These are phyloP conservation scores for Drosophila orena DNA, from an alignment of 1,140 invertebrate species.

Conservation along the genomic window DNA sequence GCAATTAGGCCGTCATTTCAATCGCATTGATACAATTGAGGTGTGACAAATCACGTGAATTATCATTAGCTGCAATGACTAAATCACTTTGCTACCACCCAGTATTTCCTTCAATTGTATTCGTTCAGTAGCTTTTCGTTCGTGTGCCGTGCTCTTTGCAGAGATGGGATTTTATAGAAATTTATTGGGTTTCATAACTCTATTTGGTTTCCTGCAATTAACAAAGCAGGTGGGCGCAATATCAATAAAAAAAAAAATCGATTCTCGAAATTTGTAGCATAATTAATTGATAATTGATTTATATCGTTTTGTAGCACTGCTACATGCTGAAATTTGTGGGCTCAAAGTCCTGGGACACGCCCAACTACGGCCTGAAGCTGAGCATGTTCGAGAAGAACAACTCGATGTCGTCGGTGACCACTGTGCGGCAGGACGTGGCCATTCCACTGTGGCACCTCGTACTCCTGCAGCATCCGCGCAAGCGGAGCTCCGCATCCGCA, in stretches of 20 bases:
- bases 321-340: slow-evolving; percentile 64
- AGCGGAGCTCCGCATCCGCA: not conserved
- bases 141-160: not conserved
- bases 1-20: slow-evolving; percentile 28
- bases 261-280: too few relatives aligned
- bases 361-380: slow-evolving; percentile 56
- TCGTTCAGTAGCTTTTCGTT: slow-evolving; percentile 12
- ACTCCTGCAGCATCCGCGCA: slow-evolving; percentile 51
- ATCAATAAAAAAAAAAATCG: too few relatives aligned
- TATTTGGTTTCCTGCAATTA: slow-evolving; percentile 42
- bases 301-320: slow-evolving; percentile 51
- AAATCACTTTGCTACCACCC: slow-evolving; percentile 1
- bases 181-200: slow-evolving; percentile 22
- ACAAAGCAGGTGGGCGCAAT: slow-evolving; percentile 52
- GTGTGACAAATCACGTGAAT: slow-evolving; percentile 62
- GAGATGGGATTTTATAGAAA: slow-evolving; percentile 39
- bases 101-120: not conserved
- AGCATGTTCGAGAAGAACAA: slow-evolving; percentile 56
- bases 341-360: slow-evolving; percentile 49
- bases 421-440: slow-evolving; percentile 61
- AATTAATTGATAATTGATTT: too few relatives aligned
- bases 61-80: slow-evolving; percentile 41
- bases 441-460: slow-evolving; percentile 68
- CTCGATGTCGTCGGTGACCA: slow-evolving; percentile 67
- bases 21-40: slow-evolving; percentile 26